A percentile compares a stretch with the other conserved stretches of the same genome.
Conservation (phyloP, 2,113 vertebrate species). For the Okapia johnstoni region DNA sequence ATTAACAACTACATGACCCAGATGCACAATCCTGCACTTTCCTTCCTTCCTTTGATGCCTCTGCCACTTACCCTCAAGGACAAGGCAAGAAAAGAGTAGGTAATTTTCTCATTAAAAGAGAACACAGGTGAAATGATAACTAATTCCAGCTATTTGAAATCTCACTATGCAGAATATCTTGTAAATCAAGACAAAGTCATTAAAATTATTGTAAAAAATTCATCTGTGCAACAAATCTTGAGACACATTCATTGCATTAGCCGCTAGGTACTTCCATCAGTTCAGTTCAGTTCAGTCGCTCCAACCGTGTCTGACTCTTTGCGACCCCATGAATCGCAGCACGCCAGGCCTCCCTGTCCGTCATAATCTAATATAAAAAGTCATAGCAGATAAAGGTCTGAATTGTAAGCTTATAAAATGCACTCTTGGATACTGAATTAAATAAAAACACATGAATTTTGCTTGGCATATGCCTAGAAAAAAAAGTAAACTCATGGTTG, state of each 20-base stretch:
- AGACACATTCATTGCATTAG: conserved; percentile 51
- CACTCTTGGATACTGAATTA: conserved; percentile 30
- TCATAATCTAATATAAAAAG: conserved; percentile 45
- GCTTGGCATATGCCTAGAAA: background rate
- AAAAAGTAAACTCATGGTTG: background rate
- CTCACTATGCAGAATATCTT: conserved; percentile 9
- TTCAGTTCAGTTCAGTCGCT: too few relatives aligned
- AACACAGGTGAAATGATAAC: conserved; percentile 6
- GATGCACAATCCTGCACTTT: background rate
- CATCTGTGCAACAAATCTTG: conserved; percentile 49
- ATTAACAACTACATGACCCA: conserved; percentile 29
- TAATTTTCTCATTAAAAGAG: conserved; percentile 62
- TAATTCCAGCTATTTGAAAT: conserved; percentile 15
- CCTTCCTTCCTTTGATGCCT: background rate
- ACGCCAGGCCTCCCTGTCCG: too few relatives aligned
- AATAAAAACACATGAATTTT: background rate
- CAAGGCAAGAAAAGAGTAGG: background rate
- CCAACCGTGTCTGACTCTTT: too few relatives aligned
- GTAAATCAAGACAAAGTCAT: conserved; percentile 52
- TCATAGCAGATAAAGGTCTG: conserved; percentile 20
- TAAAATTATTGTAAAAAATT: conserved; percentile 46
- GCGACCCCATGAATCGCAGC: too few relatives aligned
- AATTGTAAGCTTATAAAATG: conserved; percentile 40
- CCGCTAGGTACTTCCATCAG: background rate
- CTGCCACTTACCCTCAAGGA: conserved; percentile 23